A percentile compares a stretch with the other conserved stretches of the same genome.
Conservation (phyloP, 2,113 vertebrate species). For the Columba livia region DNA sequence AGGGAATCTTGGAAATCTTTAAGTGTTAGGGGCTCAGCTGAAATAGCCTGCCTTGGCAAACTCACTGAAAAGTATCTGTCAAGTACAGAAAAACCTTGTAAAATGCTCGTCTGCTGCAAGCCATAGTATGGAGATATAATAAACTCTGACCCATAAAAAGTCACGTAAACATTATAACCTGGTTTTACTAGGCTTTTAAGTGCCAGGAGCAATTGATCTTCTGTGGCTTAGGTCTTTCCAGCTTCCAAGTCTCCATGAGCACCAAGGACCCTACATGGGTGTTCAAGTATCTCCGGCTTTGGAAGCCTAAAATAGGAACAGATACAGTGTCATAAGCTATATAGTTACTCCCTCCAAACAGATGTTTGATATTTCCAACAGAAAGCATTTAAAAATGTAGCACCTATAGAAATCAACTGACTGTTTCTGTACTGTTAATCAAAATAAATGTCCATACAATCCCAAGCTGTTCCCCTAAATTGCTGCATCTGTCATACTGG, state of each 20-base stretch:
- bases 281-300: slow-evolving; percentile 61
- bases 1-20: slow-evolving; percentile 38
- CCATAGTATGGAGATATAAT: slow-evolving; percentile 70
- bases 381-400: slow-evolving; percentile 44
- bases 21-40: neutral
- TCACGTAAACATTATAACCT: slow-evolving; percentile 81
- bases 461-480: neutral
- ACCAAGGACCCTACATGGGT: slow-evolving; percentile 64
- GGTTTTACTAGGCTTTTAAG: slow-evolving; percentile 79
- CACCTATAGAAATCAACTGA: slow-evolving; percentile 26
- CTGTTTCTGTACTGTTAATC: neutral
- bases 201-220: slow-evolving; percentile 77
- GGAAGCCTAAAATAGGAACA: slow-evolving; percentile 59
- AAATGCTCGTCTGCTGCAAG: slow-evolving; percentile 74
- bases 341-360: slow-evolving; percentile 58
- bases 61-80: slow-evolving; percentile 70
- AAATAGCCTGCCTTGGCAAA: slow-evolving; percentile 61
- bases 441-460: slow-evolving; percentile 1
- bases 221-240: slow-evolving; percentile 58
- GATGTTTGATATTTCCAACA: slow-evolving; percentile 65
- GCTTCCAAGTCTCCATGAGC: slow-evolving; percentile 47
- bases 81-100: slow-evolving; percentile 65
- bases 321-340: slow-evolving; percentile 51
- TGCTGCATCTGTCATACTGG: slow-evolving; percentile 1
- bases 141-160: slow-evolving; percentile 82